Base-by-base conservation (phyloP, 2,113 vertebrate genomes). In the Hyaena hyaena region DNA sequence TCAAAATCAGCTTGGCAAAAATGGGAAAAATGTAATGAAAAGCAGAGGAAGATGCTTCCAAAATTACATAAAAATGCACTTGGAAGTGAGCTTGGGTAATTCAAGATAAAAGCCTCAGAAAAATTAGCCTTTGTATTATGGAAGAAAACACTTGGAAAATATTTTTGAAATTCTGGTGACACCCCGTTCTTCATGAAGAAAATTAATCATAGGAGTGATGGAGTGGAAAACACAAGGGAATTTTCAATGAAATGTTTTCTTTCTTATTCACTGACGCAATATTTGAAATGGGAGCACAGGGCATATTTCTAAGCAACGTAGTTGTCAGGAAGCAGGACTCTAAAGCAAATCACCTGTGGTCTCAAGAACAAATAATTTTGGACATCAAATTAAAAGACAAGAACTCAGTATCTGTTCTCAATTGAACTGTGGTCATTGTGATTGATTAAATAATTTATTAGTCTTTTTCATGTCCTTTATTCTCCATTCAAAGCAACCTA, bases 221-320 rank as follows among this genome's bases (percentile, higher is more conserved):
- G 66, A 96, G 74, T 50, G 73, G 95, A 97, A 97, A 97, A 68
- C 97, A 96, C 95, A 84, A 86, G 97, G 97, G 98, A 97, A 93
- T 97, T 96, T 97, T 97, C 96, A 96, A 66, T 97, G 97, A 96
- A 97, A 97, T 98, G 95, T 96, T 97, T 98, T 95, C 88, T 97
- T 93, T 96, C 93, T 96, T 93, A 95, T 97, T 96, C 77, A 93
- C 74, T 95, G 96, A 96, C 53, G 93, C 86, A 97, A 97, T 93
- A 71, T 95, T 97, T 97, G 87, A 96, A 98, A 94, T 4, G n/a
- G 82, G 92, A 94, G 63, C 95, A 97, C 55, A 98, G 84, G 90
- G 74, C 10, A 6, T 77, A 66, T 96, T 97, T 97, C 94, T 98
- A 95, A 80, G 83, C 48, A 95, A 84, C 68, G 89, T 11, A 53